phyloP scores from a whole-genome alignment of 64 coral and sea anemone species.

The Porites lutea region DNA sequence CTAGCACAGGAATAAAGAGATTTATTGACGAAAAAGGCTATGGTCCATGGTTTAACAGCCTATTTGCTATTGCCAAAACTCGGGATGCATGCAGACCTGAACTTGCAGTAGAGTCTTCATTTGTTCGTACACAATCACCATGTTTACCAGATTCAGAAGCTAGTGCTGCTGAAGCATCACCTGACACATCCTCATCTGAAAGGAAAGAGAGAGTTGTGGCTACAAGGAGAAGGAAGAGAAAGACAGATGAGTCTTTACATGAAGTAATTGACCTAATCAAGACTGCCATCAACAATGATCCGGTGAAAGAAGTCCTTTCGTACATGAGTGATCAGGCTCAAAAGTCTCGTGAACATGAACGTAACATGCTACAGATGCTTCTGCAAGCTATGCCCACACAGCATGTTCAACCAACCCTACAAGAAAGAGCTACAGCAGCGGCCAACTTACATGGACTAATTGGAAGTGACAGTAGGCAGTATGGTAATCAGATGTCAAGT shows the following conservation, averaged over 20 bases:
- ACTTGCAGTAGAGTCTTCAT: slow-evolving; percentile 51
- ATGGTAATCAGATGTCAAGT: neutral
- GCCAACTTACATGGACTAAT: neutral
- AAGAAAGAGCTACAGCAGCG: neutral
- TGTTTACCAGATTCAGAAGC: neutral
- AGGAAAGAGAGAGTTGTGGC: neutral
- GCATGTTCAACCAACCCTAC: neutral
- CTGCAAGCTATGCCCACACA: neutral
- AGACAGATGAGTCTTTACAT: slow-evolving; percentile 1
- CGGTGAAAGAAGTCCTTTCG: slow-evolving; percentile 48
- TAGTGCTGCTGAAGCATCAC: neutral
- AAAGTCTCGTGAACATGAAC: slow-evolving; percentile 34
- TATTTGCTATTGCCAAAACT: slow-evolving; percentile 54
- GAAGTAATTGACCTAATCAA: slow-evolving; percentile 49
- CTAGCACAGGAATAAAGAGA: slow-evolving; percentile 58
- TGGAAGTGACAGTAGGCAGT: neutral
- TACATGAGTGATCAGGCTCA: slow-evolving; percentile 67
- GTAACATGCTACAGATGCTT: slow-evolving; percentile 46
- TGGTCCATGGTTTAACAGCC: slow-evolving; percentile 61
- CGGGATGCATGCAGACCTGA: slow-evolving; percentile 67
- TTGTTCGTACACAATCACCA: neutral
- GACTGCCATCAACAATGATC: slow-evolving; percentile 54
- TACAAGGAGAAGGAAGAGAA: neutral
- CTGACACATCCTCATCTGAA: neutral
- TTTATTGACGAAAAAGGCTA: slow-evolving; percentile 57